Conservation (phyloP, 1,140 invertebrate genomes). For the Magallana gigas region DNA sequence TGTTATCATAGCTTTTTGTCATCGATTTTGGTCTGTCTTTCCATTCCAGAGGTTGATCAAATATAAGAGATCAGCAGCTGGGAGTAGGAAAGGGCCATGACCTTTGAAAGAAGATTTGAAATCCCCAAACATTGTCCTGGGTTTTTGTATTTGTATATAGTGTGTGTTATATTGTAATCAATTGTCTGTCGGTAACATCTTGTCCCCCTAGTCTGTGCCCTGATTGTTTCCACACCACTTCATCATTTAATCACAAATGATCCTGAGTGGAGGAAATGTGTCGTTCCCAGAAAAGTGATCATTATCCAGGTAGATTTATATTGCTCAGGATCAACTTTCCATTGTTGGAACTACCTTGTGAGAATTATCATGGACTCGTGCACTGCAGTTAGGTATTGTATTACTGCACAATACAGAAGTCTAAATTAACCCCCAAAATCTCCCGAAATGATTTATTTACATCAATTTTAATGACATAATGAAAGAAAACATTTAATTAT, state of each 20-base stretch:
- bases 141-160: background rate
- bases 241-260: constrained; percentile 22
- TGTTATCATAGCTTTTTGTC: constrained; percentile 23
- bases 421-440: background rate
- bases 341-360: background rate
- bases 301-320: constrained; percentile 33
- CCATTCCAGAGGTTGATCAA: background rate
- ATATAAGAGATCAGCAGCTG: constrained; percentile 11
- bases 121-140: background rate
- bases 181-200: constrained; percentile 20
- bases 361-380: background rate
- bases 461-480: constrained; percentile 16
- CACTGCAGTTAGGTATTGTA: background rate
- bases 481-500: constrained; percentile 31
- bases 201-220: background rate
- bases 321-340: background rate
- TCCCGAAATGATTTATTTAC: background rate
- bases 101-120: background rate
- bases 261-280: constrained; percentile 13
- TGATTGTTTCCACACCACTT: background rate
- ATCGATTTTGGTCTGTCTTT: constrained; percentile 4
- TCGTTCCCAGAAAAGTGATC: background rate
- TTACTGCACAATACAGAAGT: background rate
- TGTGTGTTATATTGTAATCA: background rate
- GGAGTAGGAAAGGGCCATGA: background rate